phyloP scores from a whole-genome alignment of 2,797 vertebrate genomes.

The Psittacula echo region DNA sequence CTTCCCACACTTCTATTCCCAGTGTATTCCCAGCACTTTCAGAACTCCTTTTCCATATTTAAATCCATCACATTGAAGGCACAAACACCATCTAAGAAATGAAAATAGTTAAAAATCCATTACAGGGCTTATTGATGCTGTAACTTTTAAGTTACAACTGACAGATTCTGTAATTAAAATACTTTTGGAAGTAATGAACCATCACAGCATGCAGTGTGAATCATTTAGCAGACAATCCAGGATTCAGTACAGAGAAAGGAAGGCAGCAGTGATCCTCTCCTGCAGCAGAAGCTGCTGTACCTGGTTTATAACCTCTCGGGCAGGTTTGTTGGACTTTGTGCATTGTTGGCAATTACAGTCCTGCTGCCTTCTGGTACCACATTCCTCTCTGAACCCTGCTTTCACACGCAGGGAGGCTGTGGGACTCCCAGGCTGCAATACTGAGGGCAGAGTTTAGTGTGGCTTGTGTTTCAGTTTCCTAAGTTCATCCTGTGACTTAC shows the following conservation, averaged over 20 bases:
- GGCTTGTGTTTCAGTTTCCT: not conserved
- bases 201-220: not conserved
- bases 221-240: not conserved
- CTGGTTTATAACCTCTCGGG: not conserved
- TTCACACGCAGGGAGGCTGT: not conserved
- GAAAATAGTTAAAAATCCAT: not conserved
- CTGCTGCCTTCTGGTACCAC: not conserved
- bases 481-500: not conserved
- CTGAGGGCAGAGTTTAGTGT: not conserved
- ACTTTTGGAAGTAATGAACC: not conserved
- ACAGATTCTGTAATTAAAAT: not conserved
- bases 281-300: not conserved
- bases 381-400: not conserved
- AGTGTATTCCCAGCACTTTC: not conserved
- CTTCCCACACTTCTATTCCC: not conserved
- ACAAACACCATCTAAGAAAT: slow-evolving; percentile 44
- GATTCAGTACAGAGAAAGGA: not conserved
- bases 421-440: not conserved
- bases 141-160: not conserved
- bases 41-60: slow-evolving; percentile 15
- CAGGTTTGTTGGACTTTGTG: not conserved
- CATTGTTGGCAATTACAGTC: not conserved
- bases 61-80: not conserved
- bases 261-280: not conserved
- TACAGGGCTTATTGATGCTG: not conserved